A percentile compares a stretch with the other conserved stretches of the same genome.
phyloP scores from a whole-genome alignment of 35 echinoderm and acorn worm genomes.

The Ophiothrix spiculata region DNA sequence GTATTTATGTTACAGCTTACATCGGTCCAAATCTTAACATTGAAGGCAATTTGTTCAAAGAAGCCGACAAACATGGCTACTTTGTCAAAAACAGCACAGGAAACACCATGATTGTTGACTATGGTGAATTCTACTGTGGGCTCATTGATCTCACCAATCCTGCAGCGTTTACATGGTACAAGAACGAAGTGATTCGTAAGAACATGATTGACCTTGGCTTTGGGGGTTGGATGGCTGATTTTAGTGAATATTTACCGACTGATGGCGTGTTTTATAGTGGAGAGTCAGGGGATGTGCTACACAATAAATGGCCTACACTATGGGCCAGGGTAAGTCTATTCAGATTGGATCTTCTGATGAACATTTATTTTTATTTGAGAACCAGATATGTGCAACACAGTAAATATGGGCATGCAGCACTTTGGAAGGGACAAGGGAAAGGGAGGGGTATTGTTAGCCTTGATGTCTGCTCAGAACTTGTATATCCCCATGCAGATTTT shows the following conservation, averaged over 20 bases:
- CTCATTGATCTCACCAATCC: slow-evolving; percentile 88
- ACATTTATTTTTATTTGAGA: too few species aligned
- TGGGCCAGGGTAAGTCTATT: slow-evolving; percentile 88
- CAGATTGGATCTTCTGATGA: too few species aligned
- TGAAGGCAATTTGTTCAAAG: slow-evolving; percentile 75
- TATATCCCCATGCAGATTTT: too few species aligned
- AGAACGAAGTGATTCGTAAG: slow-evolving; percentile 67
- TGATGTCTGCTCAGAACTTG: too few species aligned
- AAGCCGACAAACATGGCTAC: slow-evolving; percentile 53
- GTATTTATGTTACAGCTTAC: slow-evolving; percentile 62
- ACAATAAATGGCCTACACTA: slow-evolving; percentile 86
- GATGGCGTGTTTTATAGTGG: slow-evolving; percentile 82
- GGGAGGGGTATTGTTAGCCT: too few species aligned
- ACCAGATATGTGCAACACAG: too few species aligned
- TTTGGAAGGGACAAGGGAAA: too few species aligned
- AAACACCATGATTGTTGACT: slow-evolving; percentile 72
- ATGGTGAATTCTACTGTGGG: slow-evolving; percentile 89
- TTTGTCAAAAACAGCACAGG: slow-evolving; percentile 65
- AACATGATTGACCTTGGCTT: slow-evolving; percentile 89
- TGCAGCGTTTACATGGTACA: slow-evolving; percentile 74
- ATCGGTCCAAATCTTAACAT: slow-evolving; percentile 77
- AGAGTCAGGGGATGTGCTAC: slow-evolving; percentile 53
- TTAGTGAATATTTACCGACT: slow-evolving; percentile 90
- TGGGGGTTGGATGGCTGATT: slow-evolving; percentile 96
- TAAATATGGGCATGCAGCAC: too few species aligned